These are phyloP conservation scores for Melanogrammus aeglefinus DNA, from an alignment of 2,797 vertebrate genomes.

Conservation along the genomic window DNA sequence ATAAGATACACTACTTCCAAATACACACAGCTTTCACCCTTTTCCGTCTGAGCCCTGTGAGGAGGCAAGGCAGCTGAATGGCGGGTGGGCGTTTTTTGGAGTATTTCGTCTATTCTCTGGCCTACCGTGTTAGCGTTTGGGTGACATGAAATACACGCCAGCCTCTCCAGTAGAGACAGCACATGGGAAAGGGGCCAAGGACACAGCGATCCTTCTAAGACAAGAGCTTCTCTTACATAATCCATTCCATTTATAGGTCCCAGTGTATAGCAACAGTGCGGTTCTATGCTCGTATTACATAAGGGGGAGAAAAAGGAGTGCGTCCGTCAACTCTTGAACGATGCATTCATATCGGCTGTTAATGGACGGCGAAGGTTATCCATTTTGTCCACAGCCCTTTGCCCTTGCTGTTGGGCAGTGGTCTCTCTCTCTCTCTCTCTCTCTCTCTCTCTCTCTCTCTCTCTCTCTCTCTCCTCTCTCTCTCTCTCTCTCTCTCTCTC, in stretches of 20 bases:
- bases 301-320: slow-evolving; percentile 15
- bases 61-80: neutral
- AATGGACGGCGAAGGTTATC: slow-evolving; percentile 2
- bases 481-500: too few relatives aligned
- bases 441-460: too few relatives aligned
- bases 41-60: neutral
- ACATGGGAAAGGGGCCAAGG: slow-evolving; percentile 26
- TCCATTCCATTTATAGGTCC: slow-evolving; percentile 56
- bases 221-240: slow-evolving; percentile 53
- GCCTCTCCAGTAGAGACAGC: slow-evolving; percentile 5
- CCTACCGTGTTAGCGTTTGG: slow-evolving; percentile 9
- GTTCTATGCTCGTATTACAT: slow-evolving; percentile 41
- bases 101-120: slow-evolving; percentile 8
- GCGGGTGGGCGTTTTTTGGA: slow-evolving; percentile 13
- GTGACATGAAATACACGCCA: slow-evolving; percentile 23
- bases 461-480: too few relatives aligned
- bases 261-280: slow-evolving; percentile 45
- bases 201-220: slow-evolving; percentile 26
- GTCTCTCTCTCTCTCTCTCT: too few relatives aligned
- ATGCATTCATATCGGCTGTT: slow-evolving; percentile 7
- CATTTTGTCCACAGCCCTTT: slow-evolving; percentile 1
- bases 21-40: slow-evolving; percentile 12
- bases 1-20: slow-evolving; percentile 6
- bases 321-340: slow-evolving; percentile 2
- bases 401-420: slow-evolving; percentile 21